Percentiles rank a stretch among this genome's conserved stretches.
phyloP scores from a whole-genome alignment of 2,888 invertebrate species.

The Andrena hattorfiana region DNA sequence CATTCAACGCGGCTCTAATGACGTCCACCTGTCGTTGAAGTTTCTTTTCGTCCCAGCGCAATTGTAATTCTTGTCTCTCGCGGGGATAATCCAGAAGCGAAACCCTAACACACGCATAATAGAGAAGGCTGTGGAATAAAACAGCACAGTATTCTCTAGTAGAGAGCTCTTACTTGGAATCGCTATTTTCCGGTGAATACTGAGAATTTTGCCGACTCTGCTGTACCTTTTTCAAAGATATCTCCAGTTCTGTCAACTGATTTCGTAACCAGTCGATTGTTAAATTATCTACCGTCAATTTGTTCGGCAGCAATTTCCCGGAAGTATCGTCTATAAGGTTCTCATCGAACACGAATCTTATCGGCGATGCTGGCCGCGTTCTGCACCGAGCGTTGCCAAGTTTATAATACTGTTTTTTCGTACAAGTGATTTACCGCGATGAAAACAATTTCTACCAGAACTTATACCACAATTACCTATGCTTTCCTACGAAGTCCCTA shows the following conservation, averaged over 20 bases:
- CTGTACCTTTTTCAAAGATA: constrained; percentile 92
- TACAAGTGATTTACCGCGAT: not conserved
- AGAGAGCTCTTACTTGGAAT: constrained; percentile 74
- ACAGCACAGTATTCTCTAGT: not conserved
- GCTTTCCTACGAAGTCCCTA: constrained; percentile 94
- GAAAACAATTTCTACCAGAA: not conserved
- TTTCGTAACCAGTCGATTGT: constrained; percentile 95
- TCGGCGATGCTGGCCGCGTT: constrained; percentile 91
- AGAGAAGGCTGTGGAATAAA: not conserved
- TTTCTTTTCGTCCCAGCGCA: constrained; percentile 93
- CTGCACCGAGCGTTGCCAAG: constrained; percentile 84
- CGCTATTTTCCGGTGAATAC: constrained; percentile 76
- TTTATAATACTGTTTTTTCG: constrained; percentile 15
- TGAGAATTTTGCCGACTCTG: constrained; percentile 85
- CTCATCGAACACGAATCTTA: constrained; percentile 94
- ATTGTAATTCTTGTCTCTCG: constrained; percentile 90
- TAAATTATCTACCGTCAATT: constrained; percentile 95
- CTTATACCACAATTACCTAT: constrained; percentile 88
- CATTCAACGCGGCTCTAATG: constrained; percentile 93
- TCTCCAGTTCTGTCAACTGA: constrained; percentile 92
- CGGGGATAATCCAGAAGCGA: constrained; percentile 81
- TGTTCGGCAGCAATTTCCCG: constrained; percentile 94
- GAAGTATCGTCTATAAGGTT: constrained; percentile 95
- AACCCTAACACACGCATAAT: constrained; percentile 62
- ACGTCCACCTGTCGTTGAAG: constrained; percentile 93